A percentile compares a stretch with the other conserved stretches of the same genome.
phyloP scores from a whole-genome alignment of 2,113 vertebrate species.

The Xiphophorus couchianus region DNA sequence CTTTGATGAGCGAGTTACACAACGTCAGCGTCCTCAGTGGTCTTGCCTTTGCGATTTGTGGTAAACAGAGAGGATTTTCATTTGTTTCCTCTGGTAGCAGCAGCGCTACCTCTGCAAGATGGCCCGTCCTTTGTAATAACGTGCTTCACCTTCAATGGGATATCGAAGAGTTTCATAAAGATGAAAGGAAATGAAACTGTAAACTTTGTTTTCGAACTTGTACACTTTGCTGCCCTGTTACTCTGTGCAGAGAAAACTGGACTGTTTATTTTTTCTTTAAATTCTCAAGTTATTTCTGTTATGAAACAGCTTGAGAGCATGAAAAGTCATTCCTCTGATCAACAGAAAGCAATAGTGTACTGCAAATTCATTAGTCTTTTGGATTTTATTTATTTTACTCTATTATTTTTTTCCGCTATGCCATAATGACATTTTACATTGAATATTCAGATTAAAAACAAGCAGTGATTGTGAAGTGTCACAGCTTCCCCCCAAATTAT shows the following conservation, averaged over 20 bases:
- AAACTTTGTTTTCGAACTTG: conserved; percentile 11
- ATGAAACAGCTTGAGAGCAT: conserved; percentile 28
- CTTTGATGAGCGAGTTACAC: conserved; percentile 61
- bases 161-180: conserved; percentile 12
- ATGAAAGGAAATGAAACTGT: conserved; percentile 33
- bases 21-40: conserved; percentile 52
- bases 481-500: background rate
- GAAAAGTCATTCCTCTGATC: conserved; percentile 52
- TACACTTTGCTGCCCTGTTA: conserved; percentile 1
- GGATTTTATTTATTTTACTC: conserved; percentile 1
- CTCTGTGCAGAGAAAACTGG: conserved; percentile 2
- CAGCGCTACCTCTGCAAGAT: conserved; percentile 22
- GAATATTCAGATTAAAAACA: background rate
- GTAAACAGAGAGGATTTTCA: conserved; percentile 35
- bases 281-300: conserved; percentile 38
- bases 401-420: background rate
- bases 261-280: conserved; percentile 1
- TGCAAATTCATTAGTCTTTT: conserved; percentile 43
- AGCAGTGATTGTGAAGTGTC: background rate
- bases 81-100: conserved; percentile 57
- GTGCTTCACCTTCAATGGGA: conserved; percentile 21
- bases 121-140: conserved; percentile 13
- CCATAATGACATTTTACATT: background rate
- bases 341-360: conserved; percentile 57
- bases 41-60: conserved; percentile 32